Conservation (phyloP, 2,113 vertebrate species). For the Microtus richardsoni region DNA sequence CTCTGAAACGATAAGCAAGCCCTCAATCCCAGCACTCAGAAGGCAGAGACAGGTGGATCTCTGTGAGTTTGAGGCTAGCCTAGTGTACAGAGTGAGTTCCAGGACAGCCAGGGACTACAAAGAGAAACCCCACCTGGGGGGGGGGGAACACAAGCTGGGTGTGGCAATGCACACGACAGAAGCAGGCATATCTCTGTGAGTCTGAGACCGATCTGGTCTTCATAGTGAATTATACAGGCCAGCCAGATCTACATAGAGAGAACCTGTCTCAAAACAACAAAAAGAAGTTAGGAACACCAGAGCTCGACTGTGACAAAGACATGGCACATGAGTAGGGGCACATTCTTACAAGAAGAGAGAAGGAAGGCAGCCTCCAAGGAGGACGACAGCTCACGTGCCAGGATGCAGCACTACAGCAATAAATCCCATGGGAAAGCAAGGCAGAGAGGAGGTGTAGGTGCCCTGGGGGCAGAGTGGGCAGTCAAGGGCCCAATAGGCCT, state of each 20-base stretch:
- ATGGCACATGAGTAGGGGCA: fast-evolving
- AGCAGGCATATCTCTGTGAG: neutral
- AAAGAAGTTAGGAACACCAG: neutral
- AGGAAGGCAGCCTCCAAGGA: neutral
- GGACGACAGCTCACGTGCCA: neutral
- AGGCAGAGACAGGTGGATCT: neutral
- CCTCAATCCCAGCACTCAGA: neutral
- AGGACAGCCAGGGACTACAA: neutral
- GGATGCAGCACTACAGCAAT: no score
- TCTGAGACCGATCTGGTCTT: neutral
- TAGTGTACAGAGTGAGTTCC: neutral
- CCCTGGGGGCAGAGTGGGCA: neutral
- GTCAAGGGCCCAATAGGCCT: neutral
- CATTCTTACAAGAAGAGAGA: no score
- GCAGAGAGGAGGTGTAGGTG: fast-evolving
- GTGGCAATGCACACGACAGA: neutral
- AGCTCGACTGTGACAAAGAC: fast-evolving
- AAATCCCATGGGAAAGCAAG: fast-evolving
- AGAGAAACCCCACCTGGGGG: neutral
- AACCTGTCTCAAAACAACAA: neutral
- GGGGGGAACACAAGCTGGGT: neutral
- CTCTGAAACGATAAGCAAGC: neutral
- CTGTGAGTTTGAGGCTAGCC: neutral
- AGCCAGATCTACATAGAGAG: neutral
- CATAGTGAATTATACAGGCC: neutral